Conservation (phyloP, 2,113 vertebrate species). For the Pachypanchax playfairii region DNA sequence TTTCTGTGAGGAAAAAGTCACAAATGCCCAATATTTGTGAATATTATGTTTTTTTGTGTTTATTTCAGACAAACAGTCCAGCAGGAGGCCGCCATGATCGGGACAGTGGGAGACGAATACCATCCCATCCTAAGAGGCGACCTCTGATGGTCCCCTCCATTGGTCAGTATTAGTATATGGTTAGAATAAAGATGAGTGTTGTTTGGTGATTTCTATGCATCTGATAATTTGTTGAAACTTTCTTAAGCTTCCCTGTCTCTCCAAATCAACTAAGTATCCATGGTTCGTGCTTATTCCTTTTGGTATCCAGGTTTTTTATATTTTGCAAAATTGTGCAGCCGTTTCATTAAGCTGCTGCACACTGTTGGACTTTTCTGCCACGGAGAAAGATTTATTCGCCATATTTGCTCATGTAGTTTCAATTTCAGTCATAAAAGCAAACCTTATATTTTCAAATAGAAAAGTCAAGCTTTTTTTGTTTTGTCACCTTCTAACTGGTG, state of each 20-base stretch:
- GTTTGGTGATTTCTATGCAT: conserved; percentile 10
- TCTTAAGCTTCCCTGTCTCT: conserved; percentile 63
- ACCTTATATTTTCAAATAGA: conserved; percentile 16
- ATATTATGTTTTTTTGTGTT: conserved; percentile 32
- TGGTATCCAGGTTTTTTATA: conserved; percentile 18
- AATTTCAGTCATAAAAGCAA: not conserved
- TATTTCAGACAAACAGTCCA: conserved; percentile 72
- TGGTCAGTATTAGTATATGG: conserved; percentile 83
- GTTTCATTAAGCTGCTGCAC: conserved; percentile 4
- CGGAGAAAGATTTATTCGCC: not conserved
- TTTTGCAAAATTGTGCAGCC: conserved; percentile 9
- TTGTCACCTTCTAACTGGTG: conserved; percentile 75
- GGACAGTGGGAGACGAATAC: conserved; percentile 76
- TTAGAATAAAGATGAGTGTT: not conserved
- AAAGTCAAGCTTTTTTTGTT: conserved; percentile 52
- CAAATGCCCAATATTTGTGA: conserved; percentile 49
- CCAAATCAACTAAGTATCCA: conserved; percentile 54
- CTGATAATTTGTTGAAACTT: conserved; percentile 38
- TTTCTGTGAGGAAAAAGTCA: conserved; percentile 11
- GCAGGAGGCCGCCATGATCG: conserved; percentile 82
- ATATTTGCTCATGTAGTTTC: not conserved
- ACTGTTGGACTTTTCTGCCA: conserved; percentile 5
- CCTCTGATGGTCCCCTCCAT: conserved; percentile 86
- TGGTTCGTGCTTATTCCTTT: conserved; percentile 64
- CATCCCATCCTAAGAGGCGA: conserved; percentile 82